Evolutionary conservation across 2,113 vertebrate species (phyloP).

Genomic region (Muntiacus muntjak): DNA sequence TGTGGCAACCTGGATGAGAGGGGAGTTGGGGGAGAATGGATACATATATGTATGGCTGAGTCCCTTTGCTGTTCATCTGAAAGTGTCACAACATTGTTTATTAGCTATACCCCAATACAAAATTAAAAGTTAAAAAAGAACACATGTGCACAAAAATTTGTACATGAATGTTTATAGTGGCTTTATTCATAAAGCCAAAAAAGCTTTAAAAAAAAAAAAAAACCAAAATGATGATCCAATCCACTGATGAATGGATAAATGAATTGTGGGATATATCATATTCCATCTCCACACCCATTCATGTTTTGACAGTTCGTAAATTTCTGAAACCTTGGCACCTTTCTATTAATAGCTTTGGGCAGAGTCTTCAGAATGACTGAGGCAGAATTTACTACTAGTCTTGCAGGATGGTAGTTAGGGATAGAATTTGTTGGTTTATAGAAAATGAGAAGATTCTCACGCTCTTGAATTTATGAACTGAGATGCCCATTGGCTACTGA

Average conservation of each 20-base stretch:
- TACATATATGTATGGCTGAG: not conserved
- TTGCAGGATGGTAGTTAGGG: not conserved
- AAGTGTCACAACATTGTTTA: not conserved
- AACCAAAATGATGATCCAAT: not conserved
- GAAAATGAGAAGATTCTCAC: not conserved
- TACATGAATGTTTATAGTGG: not conserved
- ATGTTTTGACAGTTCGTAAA: not conserved
- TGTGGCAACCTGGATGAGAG: not conserved
- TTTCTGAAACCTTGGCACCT: not conserved
- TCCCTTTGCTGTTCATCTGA: not conserved
- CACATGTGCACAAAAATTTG: not conserved
- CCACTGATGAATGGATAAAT: not conserved
- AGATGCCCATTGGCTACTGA: not conserved
- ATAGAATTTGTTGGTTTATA: not conserved
- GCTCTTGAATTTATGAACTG: not conserved
- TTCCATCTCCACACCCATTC: not conserved
- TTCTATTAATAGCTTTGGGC: not conserved
- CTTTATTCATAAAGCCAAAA: not conserved
- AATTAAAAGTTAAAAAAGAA: not conserved
- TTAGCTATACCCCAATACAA: not conserved
- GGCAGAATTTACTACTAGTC: not conserved
- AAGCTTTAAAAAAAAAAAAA: not conserved
- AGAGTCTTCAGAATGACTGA: not conserved
- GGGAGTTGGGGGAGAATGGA: not conserved
- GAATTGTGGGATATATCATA: not conserved